A percentile compares a stretch with the other conserved stretches of the same genome.
These are phyloP conservation scores for Ceuthmochares aereus DNA, from an alignment of 2,113 vertebrate species.

Conservation along the genomic window DNA sequence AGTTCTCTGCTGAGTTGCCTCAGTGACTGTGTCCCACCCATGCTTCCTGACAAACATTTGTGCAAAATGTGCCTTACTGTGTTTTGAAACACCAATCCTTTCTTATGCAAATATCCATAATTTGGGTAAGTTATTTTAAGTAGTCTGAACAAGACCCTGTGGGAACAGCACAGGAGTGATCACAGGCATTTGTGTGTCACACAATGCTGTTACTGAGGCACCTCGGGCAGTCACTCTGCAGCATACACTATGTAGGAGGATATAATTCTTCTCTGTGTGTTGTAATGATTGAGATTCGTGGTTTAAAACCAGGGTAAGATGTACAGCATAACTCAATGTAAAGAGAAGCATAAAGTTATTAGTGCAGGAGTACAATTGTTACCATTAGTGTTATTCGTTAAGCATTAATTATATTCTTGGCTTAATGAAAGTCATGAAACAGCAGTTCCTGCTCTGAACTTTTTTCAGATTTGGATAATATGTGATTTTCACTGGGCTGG, in stretches of 20 bases:
- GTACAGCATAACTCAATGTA: neutral
- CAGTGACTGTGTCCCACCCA: neutral
- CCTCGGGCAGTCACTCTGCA: neutral
- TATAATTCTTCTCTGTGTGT: neutral
- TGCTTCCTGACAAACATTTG: neutral
- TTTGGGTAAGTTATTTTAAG: conserved; percentile 33
- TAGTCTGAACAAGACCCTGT: neutral
- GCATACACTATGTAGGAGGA: neutral
- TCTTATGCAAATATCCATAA: neutral
- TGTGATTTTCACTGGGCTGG: fast-evolving
- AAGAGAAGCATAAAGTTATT: neutral
- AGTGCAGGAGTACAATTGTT: neutral
- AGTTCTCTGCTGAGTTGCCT: neutral
- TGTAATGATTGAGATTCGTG: neutral
- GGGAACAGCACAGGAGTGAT: neutral
- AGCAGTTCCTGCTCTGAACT: neutral
- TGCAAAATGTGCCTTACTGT: neutral
- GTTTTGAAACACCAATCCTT: neutral
- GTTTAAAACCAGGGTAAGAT: neutral
- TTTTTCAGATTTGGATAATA: neutral
- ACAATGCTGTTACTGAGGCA: neutral
- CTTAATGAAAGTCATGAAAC: neutral
- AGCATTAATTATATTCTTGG: neutral
- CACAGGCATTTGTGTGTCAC: neutral
- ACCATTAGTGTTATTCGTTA: neutral